These are phyloP conservation scores for Burhinus bistriatus DNA, from an alignment of 2,113 vertebrate species.

Conservation along the genomic window DNA sequence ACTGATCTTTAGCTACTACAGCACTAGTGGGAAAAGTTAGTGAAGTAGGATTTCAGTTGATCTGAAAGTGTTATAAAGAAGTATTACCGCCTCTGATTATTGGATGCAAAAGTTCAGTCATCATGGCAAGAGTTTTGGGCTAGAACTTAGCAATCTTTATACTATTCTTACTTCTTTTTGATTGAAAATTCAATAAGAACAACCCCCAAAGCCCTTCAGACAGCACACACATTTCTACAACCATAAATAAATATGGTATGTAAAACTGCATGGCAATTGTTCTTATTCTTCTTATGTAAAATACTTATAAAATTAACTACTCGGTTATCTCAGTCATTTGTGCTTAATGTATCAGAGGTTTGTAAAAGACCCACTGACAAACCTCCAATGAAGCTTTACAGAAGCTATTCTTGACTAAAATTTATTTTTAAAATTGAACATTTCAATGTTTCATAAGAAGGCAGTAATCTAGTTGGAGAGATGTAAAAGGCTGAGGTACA, in stretches of 20 bases:
- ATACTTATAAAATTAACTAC: neutral
- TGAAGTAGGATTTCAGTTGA: neutral
- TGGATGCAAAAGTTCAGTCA: neutral
- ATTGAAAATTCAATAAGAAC: neutral
- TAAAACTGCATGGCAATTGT: neutral
- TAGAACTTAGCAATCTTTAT: neutral
- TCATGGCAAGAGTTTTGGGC: fast-evolving
- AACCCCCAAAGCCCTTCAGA: neutral
- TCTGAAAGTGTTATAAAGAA: neutral
- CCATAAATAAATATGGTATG: neutral
- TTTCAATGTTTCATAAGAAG: neutral
- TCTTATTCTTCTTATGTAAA: neutral
- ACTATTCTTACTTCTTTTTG: neutral
- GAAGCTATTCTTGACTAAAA: neutral
- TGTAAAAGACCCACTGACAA: neutral
- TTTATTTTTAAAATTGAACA: neutral
- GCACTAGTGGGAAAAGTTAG: neutral
- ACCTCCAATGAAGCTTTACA: neutral
- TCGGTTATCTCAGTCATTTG: neutral
- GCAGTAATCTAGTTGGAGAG: neutral
- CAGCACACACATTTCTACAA: neutral
- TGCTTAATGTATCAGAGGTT: neutral
- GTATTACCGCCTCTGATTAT: neutral
- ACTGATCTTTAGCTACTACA: neutral
- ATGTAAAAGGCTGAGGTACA: neutral